phyloP scores from a whole-genome alignment of 2,888 invertebrate species.

The Apodemia duryi region DNA sequence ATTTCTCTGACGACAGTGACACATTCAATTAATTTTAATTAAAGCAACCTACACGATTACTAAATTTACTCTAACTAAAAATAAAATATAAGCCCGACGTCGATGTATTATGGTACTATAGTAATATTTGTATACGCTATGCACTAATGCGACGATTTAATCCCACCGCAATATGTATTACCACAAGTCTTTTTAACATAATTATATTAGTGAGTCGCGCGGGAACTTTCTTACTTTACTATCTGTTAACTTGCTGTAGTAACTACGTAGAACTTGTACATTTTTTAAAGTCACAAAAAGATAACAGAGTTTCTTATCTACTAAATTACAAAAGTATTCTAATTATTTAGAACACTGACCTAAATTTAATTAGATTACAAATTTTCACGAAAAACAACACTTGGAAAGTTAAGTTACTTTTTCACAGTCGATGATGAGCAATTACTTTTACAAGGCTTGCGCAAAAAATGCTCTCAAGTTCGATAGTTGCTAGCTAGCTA shows the following conservation, averaged over 20 bases:
- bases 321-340: not conserved
- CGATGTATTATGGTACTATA: too few species aligned
- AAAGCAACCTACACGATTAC: not conserved
- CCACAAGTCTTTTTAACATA: not conserved
- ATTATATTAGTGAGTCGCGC: not conserved
- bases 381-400: not conserved
- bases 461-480: too few species aligned
- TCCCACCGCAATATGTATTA: not conserved
- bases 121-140: too few species aligned
- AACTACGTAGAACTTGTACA: not conserved
- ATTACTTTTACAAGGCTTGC: not conserved
- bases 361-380: not conserved
- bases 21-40: not conserved
- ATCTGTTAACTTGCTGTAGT: not conserved
- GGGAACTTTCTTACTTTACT: not conserved
- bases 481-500: too few species aligned
- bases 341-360: not conserved
- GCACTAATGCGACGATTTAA: too few species aligned
- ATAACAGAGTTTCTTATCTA: not conserved
- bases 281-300: not conserved
- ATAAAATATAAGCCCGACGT: not conserved
- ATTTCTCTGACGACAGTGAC: not conserved
- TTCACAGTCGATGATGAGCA: not conserved
- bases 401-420: not conserved
- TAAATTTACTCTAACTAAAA: not conserved